A percentile compares a stretch with the other conserved stretches of the same genome.
Conservation (phyloP, 2,113 vertebrate genomes). For the Mugil cephalus region DNA sequence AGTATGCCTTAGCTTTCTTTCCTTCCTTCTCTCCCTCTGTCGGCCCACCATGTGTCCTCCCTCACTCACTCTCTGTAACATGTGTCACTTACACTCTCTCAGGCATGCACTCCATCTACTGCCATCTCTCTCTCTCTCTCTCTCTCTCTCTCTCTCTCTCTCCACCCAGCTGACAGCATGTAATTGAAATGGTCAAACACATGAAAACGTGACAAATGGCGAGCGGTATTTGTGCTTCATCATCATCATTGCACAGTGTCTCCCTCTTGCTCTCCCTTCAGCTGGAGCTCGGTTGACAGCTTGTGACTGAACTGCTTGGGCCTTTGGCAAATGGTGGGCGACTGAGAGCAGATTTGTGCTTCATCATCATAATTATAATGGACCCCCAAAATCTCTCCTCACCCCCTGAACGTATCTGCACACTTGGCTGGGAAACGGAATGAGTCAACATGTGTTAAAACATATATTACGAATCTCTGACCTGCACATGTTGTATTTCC, state of each 20-base stretch:
- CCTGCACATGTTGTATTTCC: conserved; percentile 47
- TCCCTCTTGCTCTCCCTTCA: conserved; percentile 26
- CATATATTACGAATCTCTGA: conserved; percentile 45
- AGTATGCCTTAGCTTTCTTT: conserved; percentile 30
- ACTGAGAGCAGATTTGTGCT: conserved; percentile 52
- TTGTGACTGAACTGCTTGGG: conserved; percentile 58
- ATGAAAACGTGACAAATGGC: conserved; percentile 80
- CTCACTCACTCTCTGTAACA: conserved; percentile 73
- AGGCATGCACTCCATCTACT: conserved; percentile 61
- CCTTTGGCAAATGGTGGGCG: conserved; percentile 55
- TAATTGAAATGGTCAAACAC: conserved; percentile 80
- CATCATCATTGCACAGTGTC: conserved; percentile 48
- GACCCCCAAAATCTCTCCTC: conserved; percentile 2
- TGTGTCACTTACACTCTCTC: conserved; percentile 74
- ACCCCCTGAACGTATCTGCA: conserved; percentile 18
- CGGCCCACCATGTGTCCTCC: conserved; percentile 69
- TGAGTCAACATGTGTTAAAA: conserved; percentile 58
- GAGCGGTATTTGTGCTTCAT: conserved; percentile 70
- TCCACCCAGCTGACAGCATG: conserved; percentile 78
- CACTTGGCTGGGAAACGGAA: conserved; percentile 37
- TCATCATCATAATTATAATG: conserved; percentile 66
- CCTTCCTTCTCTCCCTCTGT: conserved; percentile 19
- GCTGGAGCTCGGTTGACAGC: conserved; percentile 56
- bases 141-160: conserved; percentile 32
- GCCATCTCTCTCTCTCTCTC: conserved; percentile 23